Conservation (phyloP, 2,888 invertebrate genomes). For the Aspidapion aeneum region DNA sequence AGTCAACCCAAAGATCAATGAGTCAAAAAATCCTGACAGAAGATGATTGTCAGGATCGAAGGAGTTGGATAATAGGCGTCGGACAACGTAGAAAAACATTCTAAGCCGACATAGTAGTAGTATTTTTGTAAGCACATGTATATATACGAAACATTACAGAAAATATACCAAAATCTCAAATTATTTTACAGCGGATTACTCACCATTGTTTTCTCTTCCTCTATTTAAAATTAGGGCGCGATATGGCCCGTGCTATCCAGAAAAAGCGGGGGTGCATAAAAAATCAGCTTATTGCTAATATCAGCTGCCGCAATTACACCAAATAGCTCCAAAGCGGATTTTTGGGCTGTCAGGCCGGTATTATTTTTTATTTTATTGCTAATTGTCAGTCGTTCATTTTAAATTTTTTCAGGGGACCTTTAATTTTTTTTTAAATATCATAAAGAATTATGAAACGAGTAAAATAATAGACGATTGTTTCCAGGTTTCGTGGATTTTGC, state of each 20-base stretch:
- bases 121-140: too few relatives aligned
- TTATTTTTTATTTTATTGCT: constrained; percentile 46
- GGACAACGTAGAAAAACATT: too few relatives aligned
- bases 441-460: constrained; percentile 2
- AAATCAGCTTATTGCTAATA: constrained; percentile 53
- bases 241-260: neutral
- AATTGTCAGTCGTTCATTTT: constrained; percentile 31
- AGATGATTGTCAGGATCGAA: too few relatives aligned
- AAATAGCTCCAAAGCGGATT: constrained; percentile 40
- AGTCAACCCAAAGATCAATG: too few relatives aligned
- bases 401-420: constrained; percentile 19
- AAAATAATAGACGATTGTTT: neutral
- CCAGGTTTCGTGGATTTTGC: neutral
- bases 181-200: too few relatives aligned
- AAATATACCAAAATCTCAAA: too few relatives aligned
- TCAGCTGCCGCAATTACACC: constrained; percentile 48
- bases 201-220: too few relatives aligned
- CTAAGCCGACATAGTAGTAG: too few relatives aligned
- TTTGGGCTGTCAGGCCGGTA: constrained; percentile 38
- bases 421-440: neutral
- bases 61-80: too few relatives aligned
- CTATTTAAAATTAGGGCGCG: too few relatives aligned
- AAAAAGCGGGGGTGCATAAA: constrained; percentile 47
- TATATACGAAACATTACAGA: too few relatives aligned
- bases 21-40: too few relatives aligned